Conservation (phyloP, 2,888 invertebrate species). For the Perdita meconis region DNA sequence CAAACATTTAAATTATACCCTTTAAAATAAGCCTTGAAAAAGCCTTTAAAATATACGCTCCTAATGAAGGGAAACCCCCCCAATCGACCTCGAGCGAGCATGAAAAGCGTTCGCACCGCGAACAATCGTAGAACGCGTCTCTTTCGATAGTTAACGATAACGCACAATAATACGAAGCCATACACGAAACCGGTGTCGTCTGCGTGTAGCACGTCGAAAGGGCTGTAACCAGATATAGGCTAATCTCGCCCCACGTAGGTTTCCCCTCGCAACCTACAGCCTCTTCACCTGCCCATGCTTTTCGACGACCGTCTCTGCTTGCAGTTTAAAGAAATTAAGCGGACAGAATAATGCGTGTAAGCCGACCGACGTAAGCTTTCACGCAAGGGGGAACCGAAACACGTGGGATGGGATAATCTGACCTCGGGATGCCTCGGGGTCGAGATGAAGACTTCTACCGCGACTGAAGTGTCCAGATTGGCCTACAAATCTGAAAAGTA, state of each 20-base stretch:
- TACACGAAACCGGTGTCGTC: slow-evolving; percentile 54
- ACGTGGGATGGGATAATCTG: neutral
- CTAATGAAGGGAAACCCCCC: too few species aligned
- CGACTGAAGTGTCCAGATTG: neutral
- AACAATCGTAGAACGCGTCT: slow-evolving; percentile 6
- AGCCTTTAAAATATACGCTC: too few species aligned
- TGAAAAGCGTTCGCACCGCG: neutral
- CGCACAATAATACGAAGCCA: slow-evolving; percentile 68
- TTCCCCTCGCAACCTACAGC: slow-evolving; percentile 57
- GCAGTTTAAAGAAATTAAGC: slow-evolving; percentile 46
- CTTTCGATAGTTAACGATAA: slow-evolving; percentile 43
- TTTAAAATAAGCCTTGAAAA: too few species aligned
- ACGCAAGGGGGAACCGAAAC: neutral
- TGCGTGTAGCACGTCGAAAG: slow-evolving; percentile 65
- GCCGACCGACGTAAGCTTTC: slow-evolving; percentile 36
- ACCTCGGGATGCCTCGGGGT: neutral
- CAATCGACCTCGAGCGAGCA: too few species aligned
- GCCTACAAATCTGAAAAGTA: neutral
- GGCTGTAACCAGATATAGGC: slow-evolving; percentile 76
- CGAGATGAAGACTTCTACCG: neutral
- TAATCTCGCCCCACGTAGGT: slow-evolving; percentile 70
- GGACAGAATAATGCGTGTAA: slow-evolving; percentile 40
- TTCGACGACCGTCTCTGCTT: slow-evolving; percentile 40
- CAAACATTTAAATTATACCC: too few species aligned
- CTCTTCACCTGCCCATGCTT: slow-evolving; percentile 34